Conservation (phyloP, 2,888 invertebrate genomes). For the Frankliniella fusca region DNA sequence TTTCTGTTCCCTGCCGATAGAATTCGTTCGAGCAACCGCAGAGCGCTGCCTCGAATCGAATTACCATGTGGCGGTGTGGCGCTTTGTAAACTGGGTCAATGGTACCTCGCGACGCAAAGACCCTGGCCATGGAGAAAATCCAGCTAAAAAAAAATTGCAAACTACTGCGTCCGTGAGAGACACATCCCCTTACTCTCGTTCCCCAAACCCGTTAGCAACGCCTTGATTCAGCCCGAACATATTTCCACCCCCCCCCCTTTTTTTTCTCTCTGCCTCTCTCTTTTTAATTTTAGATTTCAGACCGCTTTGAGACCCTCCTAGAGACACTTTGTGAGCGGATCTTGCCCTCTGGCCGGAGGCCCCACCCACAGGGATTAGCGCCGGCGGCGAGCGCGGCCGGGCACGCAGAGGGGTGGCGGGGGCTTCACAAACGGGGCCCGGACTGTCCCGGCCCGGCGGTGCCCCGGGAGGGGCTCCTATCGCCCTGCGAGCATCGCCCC, state of each 20-base stretch:
- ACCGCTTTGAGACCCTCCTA: too few relatives aligned
- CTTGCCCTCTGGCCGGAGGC: not conserved
- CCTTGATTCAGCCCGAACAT: too few relatives aligned
- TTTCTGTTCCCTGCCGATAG: not conserved
- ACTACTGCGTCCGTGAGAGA: too few relatives aligned
- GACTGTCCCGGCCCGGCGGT: too few relatives aligned
- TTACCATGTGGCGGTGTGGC: not conserved
- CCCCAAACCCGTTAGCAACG: too few relatives aligned
- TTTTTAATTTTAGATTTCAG: not conserved
- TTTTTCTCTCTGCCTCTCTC: not conserved
- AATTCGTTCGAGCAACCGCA: not conserved
- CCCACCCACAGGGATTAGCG: not conserved
- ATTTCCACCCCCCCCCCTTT: not conserved
- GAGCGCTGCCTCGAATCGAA: not conserved
- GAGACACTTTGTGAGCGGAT: too few relatives aligned
- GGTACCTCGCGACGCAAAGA: not conserved
- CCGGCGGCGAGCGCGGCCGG: not conserved
- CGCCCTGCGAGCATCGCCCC: constrained; percentile 11
- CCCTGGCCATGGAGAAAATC: not conserved
- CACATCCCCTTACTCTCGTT: too few relatives aligned
- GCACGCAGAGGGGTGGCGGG: not conserved
- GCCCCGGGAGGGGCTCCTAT: not conserved
- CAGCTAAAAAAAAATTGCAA: not conserved
- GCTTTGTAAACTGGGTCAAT: not conserved
- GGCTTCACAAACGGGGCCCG: not conserved